phyloP scores from a whole-genome alignment of 1,140 invertebrate genomes.

The Pollicipes pollicipes region DNA sequence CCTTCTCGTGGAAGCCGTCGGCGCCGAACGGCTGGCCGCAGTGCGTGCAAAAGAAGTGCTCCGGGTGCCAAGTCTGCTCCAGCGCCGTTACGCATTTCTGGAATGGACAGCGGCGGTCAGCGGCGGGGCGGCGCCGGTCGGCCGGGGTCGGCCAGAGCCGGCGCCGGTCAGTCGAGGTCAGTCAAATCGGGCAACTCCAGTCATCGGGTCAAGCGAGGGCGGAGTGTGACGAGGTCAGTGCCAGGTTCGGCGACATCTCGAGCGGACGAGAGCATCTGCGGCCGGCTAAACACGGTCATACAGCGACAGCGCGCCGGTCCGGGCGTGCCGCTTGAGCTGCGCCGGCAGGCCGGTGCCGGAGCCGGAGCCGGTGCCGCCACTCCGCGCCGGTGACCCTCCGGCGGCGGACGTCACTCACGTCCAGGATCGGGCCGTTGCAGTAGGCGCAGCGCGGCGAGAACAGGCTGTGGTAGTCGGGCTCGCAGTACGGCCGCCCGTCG shows the following conservation, averaged over 20 bases:
- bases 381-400: too few species aligned
- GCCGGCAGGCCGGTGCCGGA: too few species aligned
- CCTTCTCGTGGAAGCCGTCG: constrained; percentile 86
- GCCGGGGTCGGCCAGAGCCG: too few species aligned
- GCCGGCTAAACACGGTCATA: too few species aligned
- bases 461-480: constrained; percentile 92
- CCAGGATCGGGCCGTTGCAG: constrained; percentile 94
- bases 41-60: constrained; percentile 98
- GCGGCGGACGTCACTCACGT: constrained; percentile 62
- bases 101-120: constrained; percentile 27
- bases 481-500: constrained; percentile 90
- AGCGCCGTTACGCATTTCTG: constrained; percentile 98
- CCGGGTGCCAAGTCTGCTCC: constrained; percentile 97
- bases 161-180: too few species aligned
- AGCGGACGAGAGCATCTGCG: too few species aligned
- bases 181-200: too few species aligned
- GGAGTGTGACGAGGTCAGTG: neutral
- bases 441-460: constrained; percentile 96
- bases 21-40: constrained; percentile 94
- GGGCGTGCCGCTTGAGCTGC: too few species aligned
- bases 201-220: too few species aligned
- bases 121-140: constrained; percentile 14
- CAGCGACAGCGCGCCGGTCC: too few species aligned
- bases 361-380: too few species aligned
- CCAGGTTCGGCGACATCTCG: neutral